A percentile compares a stretch with the other conserved stretches of the same genome.
These are phyloP conservation scores for Leucopternis melanops DNA, from an alignment of 2,113 vertebrate species.

Conservation along the genomic window DNA sequence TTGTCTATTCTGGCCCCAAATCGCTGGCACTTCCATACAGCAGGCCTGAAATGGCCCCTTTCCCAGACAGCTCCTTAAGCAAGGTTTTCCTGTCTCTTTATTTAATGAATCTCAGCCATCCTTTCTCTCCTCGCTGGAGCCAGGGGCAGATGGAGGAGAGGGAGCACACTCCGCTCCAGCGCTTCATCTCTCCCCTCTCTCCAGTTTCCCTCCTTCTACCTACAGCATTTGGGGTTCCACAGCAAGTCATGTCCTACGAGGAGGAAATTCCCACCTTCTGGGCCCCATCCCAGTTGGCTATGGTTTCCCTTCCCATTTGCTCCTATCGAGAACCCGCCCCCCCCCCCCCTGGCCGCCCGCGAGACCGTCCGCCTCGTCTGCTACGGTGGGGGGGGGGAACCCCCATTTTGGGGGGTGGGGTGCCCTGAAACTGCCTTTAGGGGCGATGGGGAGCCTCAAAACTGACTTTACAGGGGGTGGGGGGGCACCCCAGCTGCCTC, in stretches of 20 bases:
- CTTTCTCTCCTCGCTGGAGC: constrained; percentile 2
- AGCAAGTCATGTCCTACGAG: neutral
- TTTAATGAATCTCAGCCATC: constrained; percentile 48
- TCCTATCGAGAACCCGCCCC: neutral
- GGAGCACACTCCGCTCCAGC: neutral
- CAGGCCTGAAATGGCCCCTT: constrained; percentile 49
- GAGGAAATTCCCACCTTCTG: neutral
- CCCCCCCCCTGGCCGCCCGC: too few relatives aligned
- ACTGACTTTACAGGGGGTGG: too few relatives aligned
- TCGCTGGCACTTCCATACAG: neutral
- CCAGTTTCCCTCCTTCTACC: neutral
- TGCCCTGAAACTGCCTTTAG: too few relatives aligned
- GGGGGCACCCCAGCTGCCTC: too few relatives aligned
- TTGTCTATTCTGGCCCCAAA: constrained; percentile 32
- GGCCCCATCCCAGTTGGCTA: neutral
- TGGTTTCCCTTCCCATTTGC: neutral
- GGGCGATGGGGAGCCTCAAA: too few relatives aligned
- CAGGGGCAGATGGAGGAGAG: constrained; percentile 6
- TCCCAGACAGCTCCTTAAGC: constrained; percentile 50
- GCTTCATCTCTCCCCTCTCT: neutral
- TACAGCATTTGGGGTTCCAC: neutral
- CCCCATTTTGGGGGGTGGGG: too few relatives aligned
- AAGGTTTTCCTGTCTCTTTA: constrained; percentile 42
- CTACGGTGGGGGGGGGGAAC: too few relatives aligned
- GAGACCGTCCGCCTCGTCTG: too few relatives aligned